Evolutionary conservation across 1,140 invertebrate species (phyloP), one percentile per base, ranked within the genome.

Genomic region (Neomicropteryx cornuta): DNA sequence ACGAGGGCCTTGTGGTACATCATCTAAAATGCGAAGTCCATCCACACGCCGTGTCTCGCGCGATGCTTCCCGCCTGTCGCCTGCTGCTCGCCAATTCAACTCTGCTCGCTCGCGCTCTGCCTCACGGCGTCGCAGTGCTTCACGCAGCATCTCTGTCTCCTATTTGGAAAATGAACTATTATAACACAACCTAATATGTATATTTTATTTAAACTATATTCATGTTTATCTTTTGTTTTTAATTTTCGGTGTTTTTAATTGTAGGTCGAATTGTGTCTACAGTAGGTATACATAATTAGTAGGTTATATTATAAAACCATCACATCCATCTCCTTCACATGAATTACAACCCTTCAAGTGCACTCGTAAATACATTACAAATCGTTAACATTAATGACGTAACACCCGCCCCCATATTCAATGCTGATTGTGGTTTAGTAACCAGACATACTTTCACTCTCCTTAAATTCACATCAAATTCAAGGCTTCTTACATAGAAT

Each of bases 1-100:
- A 35, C 79, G 72, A 66, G 88, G 81, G 41, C 83, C 74, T 42
- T 75, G 66, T 40, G 81, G 69, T 60, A 88, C 75, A 54, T 87
- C 80, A 58, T 77, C 78, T 52, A 83, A 76, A 48, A 85, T 78
- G 8, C 79, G 72, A 40, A 79, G 68, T 51, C 82, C 63, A 18
- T 76, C 66, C 54, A 78, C 76, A 52, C 85, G 81, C 50, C 87
- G 84, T 4, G 77, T 68, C 18, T 78, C 76, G 29, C 84, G 73
- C 42, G 83, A 76, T 59, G 90, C 84, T 46, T 89, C 86, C 3
- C 79, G 83, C 52, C 86, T 79, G 39, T 83, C 71, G 54, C 88
- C 81, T 24, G 86, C 83, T 75, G 86, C 76, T 65, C 91, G 87
- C 82, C 85, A 88, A 55, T 87, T 84, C 45, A 84, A 72, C 55